Evolutionary conservation across 2,113 vertebrate genomes (phyloP).

Genomic region (Dicrurus megarhynchus): DNA sequence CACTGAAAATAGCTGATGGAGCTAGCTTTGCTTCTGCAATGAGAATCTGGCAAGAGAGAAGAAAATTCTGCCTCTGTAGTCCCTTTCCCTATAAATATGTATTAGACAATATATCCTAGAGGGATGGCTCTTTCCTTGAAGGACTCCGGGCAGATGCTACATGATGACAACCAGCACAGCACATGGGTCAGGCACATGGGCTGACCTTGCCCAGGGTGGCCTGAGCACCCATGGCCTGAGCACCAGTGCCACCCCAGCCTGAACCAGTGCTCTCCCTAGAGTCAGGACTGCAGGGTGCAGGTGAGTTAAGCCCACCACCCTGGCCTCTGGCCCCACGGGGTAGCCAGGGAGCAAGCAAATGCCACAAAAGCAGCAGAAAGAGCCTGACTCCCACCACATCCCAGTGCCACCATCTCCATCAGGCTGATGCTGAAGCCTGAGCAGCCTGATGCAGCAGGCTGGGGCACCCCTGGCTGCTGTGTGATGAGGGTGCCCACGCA

Average conservation of each 20-base stretch:
- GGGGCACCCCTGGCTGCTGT: not conserved
- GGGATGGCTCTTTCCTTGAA: not conserved
- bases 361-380: not conserved
- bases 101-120: not conserved
- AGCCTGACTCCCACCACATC: not conserved
- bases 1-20: not conserved
- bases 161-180: not conserved
- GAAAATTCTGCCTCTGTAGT: not conserved
- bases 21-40: not conserved
- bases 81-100: not conserved
- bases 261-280: not conserved
- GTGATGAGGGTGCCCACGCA: not conserved
- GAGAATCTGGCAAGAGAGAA: not conserved
- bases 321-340: not conserved
- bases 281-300: not conserved
- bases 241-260: not conserved
- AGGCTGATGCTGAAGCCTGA: not conserved
- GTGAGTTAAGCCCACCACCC: not conserved
- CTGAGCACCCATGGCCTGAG: not conserved
- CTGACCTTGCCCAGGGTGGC: not conserved
- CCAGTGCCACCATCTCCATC: not conserved
- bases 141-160: not conserved
- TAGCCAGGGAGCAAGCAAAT: not conserved
- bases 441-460: not conserved
- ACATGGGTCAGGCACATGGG: rapidly evolving